These are phyloP conservation scores for Bothrops jararaca DNA, from an alignment of 2,113 vertebrate species.

Conservation along the genomic window DNA sequence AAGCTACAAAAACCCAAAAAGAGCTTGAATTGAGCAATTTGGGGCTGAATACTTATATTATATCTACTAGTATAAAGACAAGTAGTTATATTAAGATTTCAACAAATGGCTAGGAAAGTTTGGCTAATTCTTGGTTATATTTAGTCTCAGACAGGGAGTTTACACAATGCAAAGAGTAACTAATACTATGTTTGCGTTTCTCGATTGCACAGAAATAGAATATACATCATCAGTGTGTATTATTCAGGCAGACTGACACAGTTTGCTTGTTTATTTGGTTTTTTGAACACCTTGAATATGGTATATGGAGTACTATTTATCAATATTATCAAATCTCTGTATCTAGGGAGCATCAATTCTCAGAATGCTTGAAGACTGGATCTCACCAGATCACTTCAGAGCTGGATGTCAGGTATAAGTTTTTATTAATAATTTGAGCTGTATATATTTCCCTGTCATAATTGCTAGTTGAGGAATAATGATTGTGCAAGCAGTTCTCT, in stretches of 20 bases:
- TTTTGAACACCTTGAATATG: fast-evolving
- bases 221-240: background rate
- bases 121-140: background rate
- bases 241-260: background rate
- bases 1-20: background rate
- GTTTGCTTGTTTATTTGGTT: background rate
- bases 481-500: background rate
- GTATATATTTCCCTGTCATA: background rate
- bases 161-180: background rate
- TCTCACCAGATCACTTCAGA: conserved; percentile 76
- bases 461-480: background rate
- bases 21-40: background rate
- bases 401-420: conserved; percentile 78
- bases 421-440: background rate
- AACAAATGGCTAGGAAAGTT: background rate
- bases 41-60: background rate
- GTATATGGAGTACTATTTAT: background rate
- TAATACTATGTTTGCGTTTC: background rate
- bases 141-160: background rate
- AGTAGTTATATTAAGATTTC: background rate
- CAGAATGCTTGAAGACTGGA: conserved; percentile 83
- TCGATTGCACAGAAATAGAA: background rate
- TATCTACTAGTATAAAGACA: background rate
- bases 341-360: conserved; percentile 83
- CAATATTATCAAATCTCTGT: conserved; percentile 24